Evolutionary conservation across 2,113 vertebrate genomes (phyloP), one percentile per base, ranked within the genome.

Genomic region (Nothobranchius furzeri): DNA sequence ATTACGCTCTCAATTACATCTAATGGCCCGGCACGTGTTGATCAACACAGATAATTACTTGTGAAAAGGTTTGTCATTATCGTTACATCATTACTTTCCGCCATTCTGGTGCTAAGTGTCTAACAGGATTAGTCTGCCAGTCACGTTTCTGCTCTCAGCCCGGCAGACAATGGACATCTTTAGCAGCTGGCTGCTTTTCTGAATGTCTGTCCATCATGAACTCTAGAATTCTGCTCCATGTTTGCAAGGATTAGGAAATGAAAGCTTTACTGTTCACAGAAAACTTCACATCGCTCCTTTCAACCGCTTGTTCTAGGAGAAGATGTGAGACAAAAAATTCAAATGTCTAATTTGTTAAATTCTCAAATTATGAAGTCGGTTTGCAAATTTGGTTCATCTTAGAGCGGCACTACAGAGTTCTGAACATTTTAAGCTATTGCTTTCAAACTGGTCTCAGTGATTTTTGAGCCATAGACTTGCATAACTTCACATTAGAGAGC

Each of bases 11-110:
- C 70, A 75, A 71, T 88, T 81, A 83, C 9, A 74, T 79, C 35
- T 75, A 86, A 86, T 74, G 66, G 45, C 61, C 63, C 45, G 70
- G 74, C 85, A 75, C 59, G 47, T 85, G 88, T 86, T 89, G 75
- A 83, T 89, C 88, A 86, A 91, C 86, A 79, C 55, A 58, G 75
- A 73, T 90, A 89, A 91, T 91, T 88, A 83, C 78, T 86, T 69
- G 78, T 81, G 87, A 84, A 89, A 88, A 81, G 87, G 84, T 88
- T 88, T 76, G 76, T 89, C 82, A 80, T 84, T 70, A 78, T 85
- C 79, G 77, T 91, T 81, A 86, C 73, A 87, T 76, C 80, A 87
- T 89, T 88, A 86, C 70, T 79, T 86, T 85, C 60, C 64, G 65
- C 60, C 81, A 75, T 85, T 88, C 67, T 79, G 81, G 68, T 56